A percentile compares a stretch with the other conserved stretches of the same genome.
phyloP scores from a whole-genome alignment of 2,888 invertebrate genomes.

The Horisme vitalbata region DNA sequence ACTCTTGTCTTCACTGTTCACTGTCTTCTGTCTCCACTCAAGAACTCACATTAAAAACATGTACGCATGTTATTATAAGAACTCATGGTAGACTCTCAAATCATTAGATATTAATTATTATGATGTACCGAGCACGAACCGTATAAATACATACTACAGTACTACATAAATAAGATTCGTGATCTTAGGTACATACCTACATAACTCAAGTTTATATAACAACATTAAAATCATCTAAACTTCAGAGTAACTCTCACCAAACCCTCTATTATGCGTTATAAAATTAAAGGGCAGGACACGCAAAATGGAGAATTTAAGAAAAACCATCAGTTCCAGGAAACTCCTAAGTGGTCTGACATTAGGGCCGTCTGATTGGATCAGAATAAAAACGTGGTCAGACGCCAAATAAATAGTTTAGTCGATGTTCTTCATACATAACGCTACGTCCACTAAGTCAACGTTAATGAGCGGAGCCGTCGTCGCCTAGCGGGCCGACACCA shows the following conservation, averaged over 20 bases:
- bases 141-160: no score
- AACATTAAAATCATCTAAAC: not conserved
- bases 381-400: not conserved
- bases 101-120: no score
- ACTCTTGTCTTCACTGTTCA: no score
- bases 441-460: slow-evolving; percentile 5
- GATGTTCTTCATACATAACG: slow-evolving; percentile 1
- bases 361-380: not conserved
- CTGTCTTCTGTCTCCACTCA: no score
- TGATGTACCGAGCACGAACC: no score
- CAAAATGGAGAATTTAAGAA: not conserved
- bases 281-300: not conserved
- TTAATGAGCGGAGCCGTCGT: slow-evolving; percentile 11
- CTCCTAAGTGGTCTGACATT: not conserved
- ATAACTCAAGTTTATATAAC: no score
- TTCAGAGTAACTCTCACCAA: not conserved
- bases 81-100: no score
- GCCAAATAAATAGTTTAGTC: slow-evolving; percentile 3
- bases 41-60: no score
- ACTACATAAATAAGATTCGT: no score
- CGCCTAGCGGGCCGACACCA: not conserved
- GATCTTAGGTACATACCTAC: not conserved
- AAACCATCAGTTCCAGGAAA: slow-evolving; percentile 2
- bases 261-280: not conserved
- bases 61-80: no score